Conservation (phyloP, 2,113 vertebrate species). For the Dascyllus trimaculatus region DNA sequence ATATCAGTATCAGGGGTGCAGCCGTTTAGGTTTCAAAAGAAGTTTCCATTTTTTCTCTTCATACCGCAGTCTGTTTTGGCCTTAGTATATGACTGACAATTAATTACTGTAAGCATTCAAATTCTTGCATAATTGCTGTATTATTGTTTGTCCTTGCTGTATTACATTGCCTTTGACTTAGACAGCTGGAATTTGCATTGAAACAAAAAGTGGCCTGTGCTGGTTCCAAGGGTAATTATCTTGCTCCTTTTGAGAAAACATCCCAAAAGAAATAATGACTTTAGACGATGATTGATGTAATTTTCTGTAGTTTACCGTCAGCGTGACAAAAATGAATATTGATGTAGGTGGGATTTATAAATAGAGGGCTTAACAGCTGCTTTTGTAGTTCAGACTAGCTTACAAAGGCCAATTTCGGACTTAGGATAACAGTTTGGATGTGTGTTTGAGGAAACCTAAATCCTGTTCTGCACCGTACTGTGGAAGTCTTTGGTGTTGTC, state of each 20-base stretch:
- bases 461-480: slow-evolving; percentile 31
- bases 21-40: slow-evolving; percentile 47
- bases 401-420: slow-evolving; percentile 51
- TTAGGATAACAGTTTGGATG: slow-evolving; percentile 53
- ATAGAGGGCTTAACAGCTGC: slow-evolving; percentile 49
- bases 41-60: slow-evolving; percentile 20
- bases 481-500: slow-evolving; percentile 48
- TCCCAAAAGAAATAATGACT: slow-evolving; percentile 56
- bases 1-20: slow-evolving; percentile 70
- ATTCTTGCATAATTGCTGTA: slow-evolving; percentile 38
- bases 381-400: slow-evolving; percentile 50
- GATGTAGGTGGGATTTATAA: slow-evolving; percentile 57
- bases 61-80: slow-evolving; percentile 5
- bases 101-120: slow-evolving; percentile 31
- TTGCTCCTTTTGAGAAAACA: slow-evolving; percentile 22
- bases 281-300: slow-evolving; percentile 53
- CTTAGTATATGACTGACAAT: slow-evolving; percentile 43
- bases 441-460: slow-evolving; percentile 57
- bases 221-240: slow-evolving; percentile 38
- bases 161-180: slow-evolving; percentile 26
- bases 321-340: slow-evolving; percentile 53
- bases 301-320: slow-evolving; percentile 52
- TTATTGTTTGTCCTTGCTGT: slow-evolving; percentile 37
- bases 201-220: slow-evolving; percentile 25
- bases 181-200: slow-evolving; percentile 48